phyloP scores from a whole-genome alignment of 1,140 invertebrate genomes.

The Mercenaria mercenaria region DNA sequence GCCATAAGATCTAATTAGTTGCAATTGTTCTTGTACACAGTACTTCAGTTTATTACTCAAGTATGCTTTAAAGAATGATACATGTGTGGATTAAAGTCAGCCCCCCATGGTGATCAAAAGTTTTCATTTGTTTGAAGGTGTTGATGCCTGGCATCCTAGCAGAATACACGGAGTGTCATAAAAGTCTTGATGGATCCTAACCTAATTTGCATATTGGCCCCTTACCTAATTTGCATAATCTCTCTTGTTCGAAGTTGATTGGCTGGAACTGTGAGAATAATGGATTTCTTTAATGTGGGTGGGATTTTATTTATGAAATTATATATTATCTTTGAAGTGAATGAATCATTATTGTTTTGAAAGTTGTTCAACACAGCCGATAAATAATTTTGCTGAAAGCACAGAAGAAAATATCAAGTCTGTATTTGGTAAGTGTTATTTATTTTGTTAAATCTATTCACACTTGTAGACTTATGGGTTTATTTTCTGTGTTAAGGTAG shows the following conservation, averaged over 20 bases:
- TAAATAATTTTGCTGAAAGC: not conserved
- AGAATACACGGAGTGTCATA: constrained; percentile 14
- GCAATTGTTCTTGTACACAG: too few species aligned
- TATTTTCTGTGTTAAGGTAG: too few species aligned
- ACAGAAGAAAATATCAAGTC: not conserved
- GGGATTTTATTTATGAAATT: not conserved
- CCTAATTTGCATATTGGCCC: constrained; percentile 24
- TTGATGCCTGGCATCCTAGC: not conserved
- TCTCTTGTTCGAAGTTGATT: not conserved
- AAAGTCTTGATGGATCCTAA: not conserved
- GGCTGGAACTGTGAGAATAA: not conserved
- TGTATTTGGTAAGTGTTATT: not conserved
- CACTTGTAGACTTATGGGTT: too few species aligned
- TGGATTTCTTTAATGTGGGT: not conserved
- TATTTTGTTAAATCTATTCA: too few species aligned
- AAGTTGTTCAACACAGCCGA: not conserved
- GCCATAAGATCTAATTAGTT: too few species aligned
- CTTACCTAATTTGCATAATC: not conserved
- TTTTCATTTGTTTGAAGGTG: not conserved
- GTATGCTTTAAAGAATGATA: too few species aligned
- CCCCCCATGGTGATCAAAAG: not conserved
- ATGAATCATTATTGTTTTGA: not conserved
- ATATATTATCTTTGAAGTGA: not conserved
- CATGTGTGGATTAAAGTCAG: too few species aligned
- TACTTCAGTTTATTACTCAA: too few species aligned